phyloP scores from a whole-genome alignment of 2,113 vertebrate species.

The Ophthalmolycus amberensis region DNA sequence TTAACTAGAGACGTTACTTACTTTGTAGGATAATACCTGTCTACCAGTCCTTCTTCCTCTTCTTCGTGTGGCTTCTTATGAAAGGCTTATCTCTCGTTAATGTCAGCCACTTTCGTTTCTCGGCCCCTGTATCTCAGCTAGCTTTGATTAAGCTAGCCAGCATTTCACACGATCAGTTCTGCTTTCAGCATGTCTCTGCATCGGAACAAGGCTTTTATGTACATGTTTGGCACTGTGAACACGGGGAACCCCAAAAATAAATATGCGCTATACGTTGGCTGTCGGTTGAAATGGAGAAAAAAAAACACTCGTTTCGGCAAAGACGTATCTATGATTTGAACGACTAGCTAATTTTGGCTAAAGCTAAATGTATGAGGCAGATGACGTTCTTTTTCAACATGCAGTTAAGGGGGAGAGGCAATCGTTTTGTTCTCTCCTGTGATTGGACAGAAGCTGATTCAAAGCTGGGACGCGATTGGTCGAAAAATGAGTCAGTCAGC shows the following conservation, averaged over 20 bases:
- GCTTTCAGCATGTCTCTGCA: slow-evolving; percentile 75
- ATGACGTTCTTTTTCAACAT: slow-evolving; percentile 82
- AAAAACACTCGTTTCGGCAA: slow-evolving; percentile 1
- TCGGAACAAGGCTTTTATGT: slow-evolving; percentile 62
- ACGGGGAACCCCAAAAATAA: slow-evolving; percentile 10
- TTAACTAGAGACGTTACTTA: slow-evolving; percentile 57
- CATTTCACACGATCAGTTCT: slow-evolving; percentile 78
- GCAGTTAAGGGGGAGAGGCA: slow-evolving; percentile 37
- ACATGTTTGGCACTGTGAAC: slow-evolving; percentile 74
- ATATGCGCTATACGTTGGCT: not conserved
- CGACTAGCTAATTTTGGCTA: slow-evolving; percentile 74
- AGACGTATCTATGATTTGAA: slow-evolving; percentile 32
- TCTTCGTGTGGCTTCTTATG: slow-evolving; percentile 29
- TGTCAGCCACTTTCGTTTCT: slow-evolving; percentile 66
- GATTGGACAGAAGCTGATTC: slow-evolving; percentile 61
- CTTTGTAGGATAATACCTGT: slow-evolving; percentile 25
- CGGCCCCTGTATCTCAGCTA: slow-evolving; percentile 69
- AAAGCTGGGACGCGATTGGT: slow-evolving; percentile 52
- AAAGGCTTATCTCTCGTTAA: slow-evolving; percentile 51
- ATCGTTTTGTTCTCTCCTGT: not conserved
- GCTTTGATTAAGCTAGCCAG: slow-evolving; percentile 67
- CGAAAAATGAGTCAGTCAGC: slow-evolving; percentile 42
- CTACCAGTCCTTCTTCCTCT: slow-evolving; percentile 24
- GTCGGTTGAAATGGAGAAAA: not conserved
- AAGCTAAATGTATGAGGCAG: slow-evolving; percentile 78